A percentile compares a stretch with the other conserved stretches of the same genome.
Conservation (phyloP, 2,113 vertebrate species). For the Chaetops frenatus region DNA sequence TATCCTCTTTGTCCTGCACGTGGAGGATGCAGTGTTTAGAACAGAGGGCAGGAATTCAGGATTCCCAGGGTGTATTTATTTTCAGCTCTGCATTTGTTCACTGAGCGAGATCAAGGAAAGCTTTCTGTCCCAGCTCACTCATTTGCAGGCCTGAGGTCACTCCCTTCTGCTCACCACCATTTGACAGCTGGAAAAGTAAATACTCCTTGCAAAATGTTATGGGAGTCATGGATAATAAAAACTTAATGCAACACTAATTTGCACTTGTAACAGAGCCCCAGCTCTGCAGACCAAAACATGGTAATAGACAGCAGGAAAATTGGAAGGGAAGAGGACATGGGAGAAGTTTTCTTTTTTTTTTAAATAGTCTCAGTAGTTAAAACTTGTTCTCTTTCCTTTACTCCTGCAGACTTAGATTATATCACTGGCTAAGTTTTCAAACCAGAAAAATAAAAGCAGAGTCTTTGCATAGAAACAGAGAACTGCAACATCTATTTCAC, state of each 20-base stretch:
- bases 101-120: neutral
- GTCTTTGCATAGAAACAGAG: neutral
- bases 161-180: neutral
- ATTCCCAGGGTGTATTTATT: neutral
- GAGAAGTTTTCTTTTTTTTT: neutral
- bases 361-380: neutral
- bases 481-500: neutral
- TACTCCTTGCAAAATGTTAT: neutral
- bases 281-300: neutral
- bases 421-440: neutral
- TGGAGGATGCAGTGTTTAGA: neutral
- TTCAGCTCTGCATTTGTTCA: neutral
- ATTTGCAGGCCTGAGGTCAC: neutral
- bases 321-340: neutral
- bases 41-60: neutral
- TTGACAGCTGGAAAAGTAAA: neutral
- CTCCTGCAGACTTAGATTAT: neutral
- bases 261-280: neutral
- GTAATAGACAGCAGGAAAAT: neutral
- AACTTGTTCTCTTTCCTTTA: neutral
- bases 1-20: neutral
- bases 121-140: neutral
- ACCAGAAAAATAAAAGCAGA: neutral
- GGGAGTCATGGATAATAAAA: conserved; percentile 3
- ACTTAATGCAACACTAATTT: neutral